Conservation (phyloP, 2,113 vertebrate species). For the Egretta garzetta region DNA sequence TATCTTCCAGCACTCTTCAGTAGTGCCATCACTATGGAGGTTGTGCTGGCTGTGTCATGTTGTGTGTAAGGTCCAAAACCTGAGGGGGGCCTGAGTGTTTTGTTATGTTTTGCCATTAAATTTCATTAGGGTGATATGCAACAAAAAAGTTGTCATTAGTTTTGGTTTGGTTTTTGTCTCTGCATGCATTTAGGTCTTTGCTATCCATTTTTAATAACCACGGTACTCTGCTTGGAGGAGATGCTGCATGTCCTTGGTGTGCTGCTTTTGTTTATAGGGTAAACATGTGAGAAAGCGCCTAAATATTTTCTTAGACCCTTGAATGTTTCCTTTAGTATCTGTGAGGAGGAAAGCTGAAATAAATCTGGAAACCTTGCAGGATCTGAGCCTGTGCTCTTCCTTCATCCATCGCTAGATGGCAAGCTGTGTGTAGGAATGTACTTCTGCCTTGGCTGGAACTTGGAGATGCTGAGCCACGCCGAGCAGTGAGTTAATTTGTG, state of each 20-base stretch:
- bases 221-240: background rate
- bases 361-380: fast-evolving
- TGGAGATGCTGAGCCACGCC: background rate
- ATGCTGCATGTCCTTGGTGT: background rate
- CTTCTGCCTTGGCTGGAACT: background rate
- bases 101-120: background rate
- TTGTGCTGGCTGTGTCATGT: fast-evolving
- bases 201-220: fast-evolving
- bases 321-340: background rate
- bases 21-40: fast-evolving
- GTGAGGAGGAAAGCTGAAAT: background rate
- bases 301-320: fast-evolving
- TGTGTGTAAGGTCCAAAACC: background rate
- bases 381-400: background rate
- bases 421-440: conserved; percentile 23
- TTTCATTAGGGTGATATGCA: background rate
- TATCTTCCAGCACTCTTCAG: background rate
- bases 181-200: fast-evolving
- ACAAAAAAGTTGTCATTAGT: background rate
- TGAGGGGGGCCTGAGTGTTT: fast-evolving
- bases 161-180: fast-evolving
- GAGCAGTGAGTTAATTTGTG: background rate
- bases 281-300: fast-evolving
- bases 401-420: conserved; percentile 69
- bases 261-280: background rate